Base-by-base conservation (phyloP, 2,113 vertebrate genomes). In the Clarias gariepinus region DNA sequence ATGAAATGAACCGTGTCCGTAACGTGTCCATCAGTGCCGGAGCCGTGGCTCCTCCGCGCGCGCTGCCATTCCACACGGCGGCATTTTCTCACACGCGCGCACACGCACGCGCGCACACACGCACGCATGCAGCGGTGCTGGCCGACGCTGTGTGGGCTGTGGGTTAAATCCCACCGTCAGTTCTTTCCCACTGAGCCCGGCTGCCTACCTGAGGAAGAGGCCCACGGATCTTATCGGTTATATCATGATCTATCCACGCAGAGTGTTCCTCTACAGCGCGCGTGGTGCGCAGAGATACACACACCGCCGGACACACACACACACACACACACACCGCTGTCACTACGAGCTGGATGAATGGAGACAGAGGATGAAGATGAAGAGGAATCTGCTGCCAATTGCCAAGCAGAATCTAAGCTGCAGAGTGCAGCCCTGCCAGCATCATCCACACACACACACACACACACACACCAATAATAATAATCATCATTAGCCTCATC, bases 351-450 rank as follows among this genome's bases (percentile, higher is more conserved):
- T 61, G 66, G 36, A 60, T 83, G 85, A 80, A 81, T 87, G 80
- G 73, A 73, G 68, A 76, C 57, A 30, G 79, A 76, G 52, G 81
- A 83, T 64, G 81, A 68, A 21, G 68, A 85, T 74, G 41, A 68
- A 78, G 79, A 88, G 64, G 78, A 82, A 79, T 52, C 61, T 80
- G n/a, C 88, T 86, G 88, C 85, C 84, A 86, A 76, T 85, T 80
- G 69, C 64, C 53, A 74, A 63, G 63, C 74, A 84, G 55, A 81
- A 61, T 25, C 3, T 13, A 21, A 87, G 78, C 82, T 73, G 82
- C 30, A 83, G 52, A 55, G 47, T 66, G 64, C 87, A 85, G n/a
- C 52, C 68, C 47, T 85, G 58, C 41, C 36, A 76, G 63, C 69
- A 71, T 80, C 19, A 57, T 57, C 11, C 25, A 19, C 16, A 41